Base-by-base conservation (phyloP, 2,797 vertebrate genomes). In the Zenarchopterus dispar region DNA sequence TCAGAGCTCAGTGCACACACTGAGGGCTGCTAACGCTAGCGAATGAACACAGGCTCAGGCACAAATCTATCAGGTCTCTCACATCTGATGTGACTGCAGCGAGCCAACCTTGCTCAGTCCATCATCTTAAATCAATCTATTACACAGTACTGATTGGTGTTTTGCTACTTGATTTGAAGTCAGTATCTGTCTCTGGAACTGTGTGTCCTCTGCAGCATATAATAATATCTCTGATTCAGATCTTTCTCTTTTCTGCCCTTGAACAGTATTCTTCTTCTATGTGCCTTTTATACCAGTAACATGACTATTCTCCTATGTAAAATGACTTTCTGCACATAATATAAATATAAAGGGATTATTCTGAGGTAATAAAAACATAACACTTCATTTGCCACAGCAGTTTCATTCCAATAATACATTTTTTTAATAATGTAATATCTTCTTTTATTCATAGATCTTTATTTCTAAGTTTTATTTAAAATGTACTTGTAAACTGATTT, bases 1-100 rank as follows among this genome's bases (percentile, higher is more conserved):
- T 73, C 60, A 42, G 22, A 24, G 53, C 43, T 67, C 62, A 58
- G 22, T 52, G 26, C 47, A 28, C 53, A 46, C 39, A 49, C 50
- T 61, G 43, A 4, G 8, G 67, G 55, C 52, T 33, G 39, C 56
- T 64, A 67, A 60, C 44, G 60, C 65, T 67, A 63, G 48, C 45
- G 39, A 42, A 56, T 31, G n/a, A 13, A 21, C 19, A 6, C 19
- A 24, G 13, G 26, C 39, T 54, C 39, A 42, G 18, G 10, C 44
- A 39, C 6, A 22, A 50, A 63, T 50, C 49, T 24, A 22, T 55
- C 39, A 15, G 8, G 53, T 16, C 11, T 26, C 42, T 67, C 56
- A 67, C 11, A 45, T 21, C 46, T 62, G 63, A 63, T 28, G 45
- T 36, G 59, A 21, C 69, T 62, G 64, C 26, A 39, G 49, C 45